Percentiles rank a stretch among this genome's conserved stretches.
Evolutionary conservation across 2,888 invertebrate genomes (phyloP).

Genomic region (Hyalella azteca): DNA sequence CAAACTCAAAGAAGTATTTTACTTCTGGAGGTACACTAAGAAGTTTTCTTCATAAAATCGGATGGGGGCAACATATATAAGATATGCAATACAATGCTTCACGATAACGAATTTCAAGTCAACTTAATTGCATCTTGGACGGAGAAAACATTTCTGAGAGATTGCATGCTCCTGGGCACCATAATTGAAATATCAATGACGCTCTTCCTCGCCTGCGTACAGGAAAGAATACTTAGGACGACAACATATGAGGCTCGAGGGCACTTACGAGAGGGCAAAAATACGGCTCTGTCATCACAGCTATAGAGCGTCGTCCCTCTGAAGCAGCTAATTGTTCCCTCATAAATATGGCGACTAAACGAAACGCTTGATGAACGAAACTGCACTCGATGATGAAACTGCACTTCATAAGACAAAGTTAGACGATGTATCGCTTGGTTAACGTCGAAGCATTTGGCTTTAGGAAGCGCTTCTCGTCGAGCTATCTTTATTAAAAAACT

Average conservation of each 20-base stretch:
- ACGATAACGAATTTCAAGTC: too few relatives aligned
- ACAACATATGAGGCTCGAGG: slow-evolving; percentile 1
- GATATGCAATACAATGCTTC: too few relatives aligned
- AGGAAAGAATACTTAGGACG: too few relatives aligned
- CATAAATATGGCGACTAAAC: slow-evolving; percentile 22
- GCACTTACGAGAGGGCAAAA: neutral
- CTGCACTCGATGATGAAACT: slow-evolving; percentile 1
- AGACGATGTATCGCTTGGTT: neutral
- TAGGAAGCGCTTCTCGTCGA: neutral
- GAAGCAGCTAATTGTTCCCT: neutral
- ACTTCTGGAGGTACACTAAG: too few relatives aligned
- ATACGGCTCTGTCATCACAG: neutral
- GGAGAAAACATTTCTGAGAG: too few relatives aligned
- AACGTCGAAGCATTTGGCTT: neutral
- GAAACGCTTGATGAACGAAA: neutral
- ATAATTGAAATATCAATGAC: neutral
- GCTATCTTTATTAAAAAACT: neutral
- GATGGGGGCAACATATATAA: too few relatives aligned
- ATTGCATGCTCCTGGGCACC: too few relatives aligned
- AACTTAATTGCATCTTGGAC: too few relatives aligned
- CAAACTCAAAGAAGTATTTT: neutral
- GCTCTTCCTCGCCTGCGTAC: neutral
- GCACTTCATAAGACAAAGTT: slow-evolving; percentile 13
- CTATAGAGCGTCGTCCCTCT: neutral
- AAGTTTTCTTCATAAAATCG: neutral